Percentiles rank a stretch among this genome's conserved stretches.
Conservation (phyloP, 2,797 vertebrate genomes). For the Poeciliopsis presidionis region DNA sequence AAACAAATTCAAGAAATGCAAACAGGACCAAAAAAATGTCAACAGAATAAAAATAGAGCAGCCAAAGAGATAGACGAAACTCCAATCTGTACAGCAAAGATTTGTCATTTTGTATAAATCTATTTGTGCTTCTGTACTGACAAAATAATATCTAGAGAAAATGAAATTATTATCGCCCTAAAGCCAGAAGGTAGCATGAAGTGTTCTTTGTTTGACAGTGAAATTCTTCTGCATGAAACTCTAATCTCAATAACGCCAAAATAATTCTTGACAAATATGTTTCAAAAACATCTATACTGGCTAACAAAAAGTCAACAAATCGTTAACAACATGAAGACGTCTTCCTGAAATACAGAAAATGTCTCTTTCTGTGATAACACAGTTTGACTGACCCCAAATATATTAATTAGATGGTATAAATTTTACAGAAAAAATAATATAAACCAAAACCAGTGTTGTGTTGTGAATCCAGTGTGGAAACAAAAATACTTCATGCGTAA, state of each 20-base stretch:
- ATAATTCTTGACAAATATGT: not conserved
- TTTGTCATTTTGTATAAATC: not conserved
- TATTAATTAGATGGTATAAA: not conserved
- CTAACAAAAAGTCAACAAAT: not conserved
- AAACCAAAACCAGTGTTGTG: not conserved
- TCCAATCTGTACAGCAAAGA: not conserved
- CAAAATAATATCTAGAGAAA: not conserved
- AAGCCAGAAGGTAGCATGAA: too few species aligned
- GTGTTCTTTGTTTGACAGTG: not conserved
- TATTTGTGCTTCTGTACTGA: not conserved
- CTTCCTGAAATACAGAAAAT: not conserved
- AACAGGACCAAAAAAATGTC: not conserved
- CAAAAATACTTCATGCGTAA: not conserved
- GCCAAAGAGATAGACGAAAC: not conserved
- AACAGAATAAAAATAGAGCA: not conserved
- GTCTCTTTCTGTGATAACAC: not conserved
- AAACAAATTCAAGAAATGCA: not conserved
- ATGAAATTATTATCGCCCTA: too few species aligned
- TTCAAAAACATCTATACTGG: not conserved
- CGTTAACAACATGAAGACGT: not conserved
- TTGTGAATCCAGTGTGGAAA: not conserved
- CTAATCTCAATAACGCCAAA: not conserved
- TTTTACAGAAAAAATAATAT: not conserved
- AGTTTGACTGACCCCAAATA: not conserved
- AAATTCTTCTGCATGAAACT: not conserved